Evolutionary conservation across 1,140 invertebrate species (phyloP).

Genomic region (Metaphire vulgaris): DNA sequence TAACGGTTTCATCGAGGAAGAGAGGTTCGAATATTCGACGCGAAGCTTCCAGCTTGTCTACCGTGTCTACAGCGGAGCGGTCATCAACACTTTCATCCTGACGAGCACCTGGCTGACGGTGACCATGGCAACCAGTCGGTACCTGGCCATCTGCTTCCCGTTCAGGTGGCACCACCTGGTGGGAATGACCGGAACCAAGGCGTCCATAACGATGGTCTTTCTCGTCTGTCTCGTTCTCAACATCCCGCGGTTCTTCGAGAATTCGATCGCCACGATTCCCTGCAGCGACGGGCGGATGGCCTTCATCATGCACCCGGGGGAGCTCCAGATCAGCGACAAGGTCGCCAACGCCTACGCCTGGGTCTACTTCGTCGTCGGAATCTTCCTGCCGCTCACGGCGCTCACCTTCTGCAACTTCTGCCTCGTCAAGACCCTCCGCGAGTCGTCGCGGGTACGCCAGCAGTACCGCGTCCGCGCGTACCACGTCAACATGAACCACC

Average conservation of each 20-base stretch:
- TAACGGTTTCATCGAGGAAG: conserved; percentile 13
- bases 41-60: conserved; percentile 21
- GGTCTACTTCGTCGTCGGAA: conserved; percentile 31
- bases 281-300: conserved; percentile 33
- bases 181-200: conserved; percentile 39
- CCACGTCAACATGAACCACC: conserved; percentile 21
- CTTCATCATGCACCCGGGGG: conserved; percentile 16
- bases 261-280: conserved; percentile 32
- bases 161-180: conserved; percentile 45
- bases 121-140: conserved; percentile 46
- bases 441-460: conserved; percentile 29
- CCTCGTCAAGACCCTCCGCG: conserved; percentile 41
- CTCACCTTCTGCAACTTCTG: conserved; percentile 29
- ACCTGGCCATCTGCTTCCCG: conserved; percentile 48
- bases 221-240: conserved; percentile 37
- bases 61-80: conserved; percentile 32
- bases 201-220: conserved; percentile 40
- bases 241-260: conserved; percentile 44
- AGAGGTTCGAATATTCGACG: conserved; percentile 4
- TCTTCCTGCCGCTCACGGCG: conserved; percentile 34
- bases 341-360: conserved; percentile 27
- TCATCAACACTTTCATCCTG: conserved; percentile 47
- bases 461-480: conserved; percentile 7
- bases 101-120: conserved; percentile 48
- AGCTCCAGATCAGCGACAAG: not conserved